A percentile compares a stretch with the other conserved stretches of the same genome.
Evolutionary conservation across 2,113 vertebrate species (phyloP).

Genomic region (Mobula hypostoma): DNA sequence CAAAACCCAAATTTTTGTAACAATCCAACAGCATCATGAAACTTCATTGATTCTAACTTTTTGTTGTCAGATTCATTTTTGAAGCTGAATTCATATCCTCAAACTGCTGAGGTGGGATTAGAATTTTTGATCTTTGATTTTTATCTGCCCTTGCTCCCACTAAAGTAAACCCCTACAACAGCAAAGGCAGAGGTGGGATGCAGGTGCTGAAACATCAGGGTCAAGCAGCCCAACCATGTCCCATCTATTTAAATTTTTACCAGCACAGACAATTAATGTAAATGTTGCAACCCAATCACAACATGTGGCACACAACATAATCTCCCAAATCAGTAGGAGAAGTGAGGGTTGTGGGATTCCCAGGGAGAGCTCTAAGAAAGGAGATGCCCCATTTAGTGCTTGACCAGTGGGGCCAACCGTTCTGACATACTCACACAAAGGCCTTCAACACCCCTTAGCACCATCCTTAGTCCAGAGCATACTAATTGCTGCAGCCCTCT

Average conservation of each 20-base stretch:
- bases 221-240: neutral
- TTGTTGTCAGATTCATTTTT: neutral
- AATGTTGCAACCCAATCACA: neutral
- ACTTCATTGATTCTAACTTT: neutral
- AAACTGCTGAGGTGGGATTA: neutral
- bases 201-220: neutral
- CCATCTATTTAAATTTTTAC: neutral
- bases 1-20: too few species aligned
- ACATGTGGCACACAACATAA: neutral
- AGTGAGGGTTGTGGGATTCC: neutral
- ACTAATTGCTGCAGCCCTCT: neutral
- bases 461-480: neutral
- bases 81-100: neutral
- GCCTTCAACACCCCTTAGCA: neutral
- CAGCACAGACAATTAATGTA: neutral
- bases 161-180: too few species aligned
- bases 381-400: neutral
- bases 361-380: neutral
- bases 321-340: neutral
- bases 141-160: neutral
- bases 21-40: too few species aligned
- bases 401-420: neutral
- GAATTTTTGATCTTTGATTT: neutral
- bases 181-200: neutral
- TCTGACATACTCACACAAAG: neutral